Percentiles rank a stretch among this genome's conserved stretches.
These are phyloP conservation scores for Penaeus indicus DNA, from an alignment of 1,140 invertebrate genomes.

Conservation along the genomic window DNA sequence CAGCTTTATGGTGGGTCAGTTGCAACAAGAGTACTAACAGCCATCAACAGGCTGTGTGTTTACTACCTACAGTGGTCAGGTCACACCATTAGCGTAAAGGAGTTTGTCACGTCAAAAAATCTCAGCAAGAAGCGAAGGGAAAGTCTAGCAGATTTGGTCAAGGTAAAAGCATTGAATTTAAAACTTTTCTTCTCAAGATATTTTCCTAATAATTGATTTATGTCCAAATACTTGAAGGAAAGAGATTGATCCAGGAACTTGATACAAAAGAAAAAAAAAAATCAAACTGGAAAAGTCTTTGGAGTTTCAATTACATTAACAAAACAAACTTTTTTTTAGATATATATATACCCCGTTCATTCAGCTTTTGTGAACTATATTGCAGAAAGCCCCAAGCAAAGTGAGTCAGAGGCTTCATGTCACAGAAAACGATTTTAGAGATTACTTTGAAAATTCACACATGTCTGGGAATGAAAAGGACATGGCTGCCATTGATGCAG, in stretches of 20 bases:
- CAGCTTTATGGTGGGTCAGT: slow-evolving; percentile 90
- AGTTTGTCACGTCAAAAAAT: slow-evolving; percentile 86
- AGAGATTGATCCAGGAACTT: too few species aligned
- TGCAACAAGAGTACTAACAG: slow-evolving; percentile 85
- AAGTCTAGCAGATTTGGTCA: slow-evolving; percentile 79
- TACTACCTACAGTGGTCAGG: slow-evolving; percentile 89
- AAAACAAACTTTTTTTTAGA: too few species aligned
- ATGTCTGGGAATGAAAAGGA: slow-evolving; percentile 77
- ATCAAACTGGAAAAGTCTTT: too few species aligned
- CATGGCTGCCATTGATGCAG: slow-evolving; percentile 84
- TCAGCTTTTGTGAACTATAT: slow-evolving; percentile 71
- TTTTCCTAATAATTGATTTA: too few species aligned
- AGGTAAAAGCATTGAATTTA: slow-evolving; percentile 68
- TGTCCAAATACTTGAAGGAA: too few species aligned
- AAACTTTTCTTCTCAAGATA: too few species aligned
- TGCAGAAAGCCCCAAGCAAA: slow-evolving; percentile 78
- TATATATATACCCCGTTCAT: too few species aligned
- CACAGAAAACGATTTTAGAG: slow-evolving; percentile 74
- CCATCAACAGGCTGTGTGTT: slow-evolving; percentile 93
- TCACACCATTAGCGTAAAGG: slow-evolving; percentile 94
- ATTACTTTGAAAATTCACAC: slow-evolving; percentile 80
- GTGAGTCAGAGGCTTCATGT: slow-evolving; percentile 78
- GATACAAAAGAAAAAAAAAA: too few species aligned
- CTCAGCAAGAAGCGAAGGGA: slow-evolving; percentile 81
- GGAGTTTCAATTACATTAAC: too few species aligned